Evolutionary conservation across 2,113 vertebrate genomes (phyloP).

Genomic region (Cyanoramphus novaezelandiae): DNA sequence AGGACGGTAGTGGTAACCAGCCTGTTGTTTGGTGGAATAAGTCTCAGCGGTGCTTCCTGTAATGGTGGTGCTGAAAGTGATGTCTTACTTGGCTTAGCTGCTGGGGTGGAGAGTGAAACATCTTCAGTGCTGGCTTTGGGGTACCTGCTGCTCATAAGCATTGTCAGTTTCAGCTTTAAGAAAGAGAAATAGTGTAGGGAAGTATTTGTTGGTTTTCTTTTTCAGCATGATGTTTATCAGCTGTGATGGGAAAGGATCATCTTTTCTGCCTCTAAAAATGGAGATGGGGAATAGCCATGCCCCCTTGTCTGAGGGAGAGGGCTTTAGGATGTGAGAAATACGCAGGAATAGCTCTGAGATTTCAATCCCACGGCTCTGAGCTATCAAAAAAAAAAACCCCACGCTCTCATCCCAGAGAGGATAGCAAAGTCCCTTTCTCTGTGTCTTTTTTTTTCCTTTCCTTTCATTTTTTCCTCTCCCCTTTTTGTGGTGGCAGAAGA

Average conservation of each 20-base stretch:
- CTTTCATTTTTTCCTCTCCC: neutral
- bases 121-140: neutral
- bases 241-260: neutral
- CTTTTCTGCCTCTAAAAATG: neutral
- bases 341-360: neutral
- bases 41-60: constrained; percentile 41
- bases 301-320: neutral
- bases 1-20: constrained; percentile 41
- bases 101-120: neutral
- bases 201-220: neutral
- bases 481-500: neutral
- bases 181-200: neutral
- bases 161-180: neutral
- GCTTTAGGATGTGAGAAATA: neutral
- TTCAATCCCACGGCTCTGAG: neutral
- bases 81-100: neutral
- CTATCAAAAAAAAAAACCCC: neutral
- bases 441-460: neutral
- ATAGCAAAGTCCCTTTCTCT: neutral
- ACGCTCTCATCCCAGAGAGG: neutral
- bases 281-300: neutral
- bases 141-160: neutral
- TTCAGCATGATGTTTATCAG: neutral
- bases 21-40: constrained; percentile 20
- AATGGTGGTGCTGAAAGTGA: constrained; percentile 58